These are phyloP conservation scores for Drosophila azteca DNA, from an alignment of 1,140 invertebrate genomes.

Conservation along the genomic window DNA sequence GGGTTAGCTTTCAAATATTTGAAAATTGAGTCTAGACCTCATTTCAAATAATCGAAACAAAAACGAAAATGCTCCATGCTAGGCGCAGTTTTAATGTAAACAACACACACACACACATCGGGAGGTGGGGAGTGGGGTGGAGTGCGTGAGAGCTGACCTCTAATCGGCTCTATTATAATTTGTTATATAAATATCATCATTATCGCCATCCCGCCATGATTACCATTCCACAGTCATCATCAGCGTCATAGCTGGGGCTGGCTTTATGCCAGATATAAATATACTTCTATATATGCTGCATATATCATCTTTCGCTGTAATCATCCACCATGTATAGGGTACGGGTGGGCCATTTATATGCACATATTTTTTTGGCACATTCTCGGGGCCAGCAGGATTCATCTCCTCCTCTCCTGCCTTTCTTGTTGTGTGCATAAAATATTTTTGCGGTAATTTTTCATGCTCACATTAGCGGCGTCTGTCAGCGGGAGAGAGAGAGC, in stretches of 20 bases:
- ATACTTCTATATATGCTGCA: too few relatives aligned
- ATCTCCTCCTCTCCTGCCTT: not conserved
- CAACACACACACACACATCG: constrained; percentile 17
- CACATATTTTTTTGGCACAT: constrained; percentile 57
- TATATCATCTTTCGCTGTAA: constrained; percentile 34
- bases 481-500: constrained; percentile 17
- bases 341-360: constrained; percentile 62
- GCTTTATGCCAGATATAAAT: constrained; percentile 23
- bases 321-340: constrained; percentile 4
- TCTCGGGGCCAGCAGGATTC: constrained; percentile 16
- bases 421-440: constrained; percentile 58
- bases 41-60: constrained; percentile 16
- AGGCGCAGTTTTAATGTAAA: constrained; percentile 22
- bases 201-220: constrained; percentile 3
- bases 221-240: constrained; percentile 1
- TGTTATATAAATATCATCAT: constrained; percentile 68
- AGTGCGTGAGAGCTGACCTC: constrained; percentile 36
- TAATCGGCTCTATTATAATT: constrained; percentile 68
- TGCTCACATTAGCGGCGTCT: constrained; percentile 59
- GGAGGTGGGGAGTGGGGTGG: not conserved
- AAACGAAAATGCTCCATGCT: not conserved
- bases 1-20: constrained; percentile 38
- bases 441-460: constrained; percentile 69
- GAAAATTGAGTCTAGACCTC: constrained; percentile 5
- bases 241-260: constrained; percentile 16